Evolutionary conservation across 2,888 invertebrate species (phyloP).

Genomic region (Crioceris asparagi): DNA sequence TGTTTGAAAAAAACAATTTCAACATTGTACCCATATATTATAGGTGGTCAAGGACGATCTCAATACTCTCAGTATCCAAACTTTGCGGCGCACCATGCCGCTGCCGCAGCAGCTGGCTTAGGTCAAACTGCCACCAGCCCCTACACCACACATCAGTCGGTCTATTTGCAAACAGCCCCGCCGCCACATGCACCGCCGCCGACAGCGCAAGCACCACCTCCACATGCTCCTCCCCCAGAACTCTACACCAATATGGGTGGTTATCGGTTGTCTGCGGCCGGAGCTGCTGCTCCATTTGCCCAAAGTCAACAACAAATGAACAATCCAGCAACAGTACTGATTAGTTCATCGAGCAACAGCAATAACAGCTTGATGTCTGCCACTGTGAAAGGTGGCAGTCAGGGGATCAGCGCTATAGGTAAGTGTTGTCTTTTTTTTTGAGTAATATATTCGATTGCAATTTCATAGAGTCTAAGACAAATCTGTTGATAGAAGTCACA

Average conservation of each 20-base stretch:
- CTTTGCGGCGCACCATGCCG: slow-evolving; percentile 22
- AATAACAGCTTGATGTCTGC: slow-evolving; percentile 83
- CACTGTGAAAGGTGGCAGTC: slow-evolving; percentile 64
- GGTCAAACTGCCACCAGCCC: slow-evolving; percentile 47
- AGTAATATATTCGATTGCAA: not conserved
- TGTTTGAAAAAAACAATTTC: too few relatives aligned
- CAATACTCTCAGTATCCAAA: slow-evolving; percentile 68
- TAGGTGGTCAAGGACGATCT: slow-evolving; percentile 61
- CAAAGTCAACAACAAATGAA: slow-evolving; percentile 66
- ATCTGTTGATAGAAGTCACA: too few relatives aligned
- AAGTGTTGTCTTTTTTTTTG: slow-evolving; percentile 16
- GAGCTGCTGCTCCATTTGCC: slow-evolving; percentile 60
- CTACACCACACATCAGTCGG: slow-evolving; percentile 49
- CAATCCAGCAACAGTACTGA: slow-evolving; percentile 79
- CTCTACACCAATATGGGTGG: slow-evolving; percentile 49
- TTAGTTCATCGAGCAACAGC: slow-evolving; percentile 77
- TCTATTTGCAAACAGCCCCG: slow-evolving; percentile 46
- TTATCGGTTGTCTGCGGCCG: slow-evolving; percentile 39
- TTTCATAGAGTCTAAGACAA: too few relatives aligned
- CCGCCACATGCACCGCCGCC: slow-evolving; percentile 46
- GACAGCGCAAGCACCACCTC: slow-evolving; percentile 32
- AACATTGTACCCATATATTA: too few relatives aligned
- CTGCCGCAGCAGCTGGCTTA: slow-evolving; percentile 36
- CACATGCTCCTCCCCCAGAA: slow-evolving; percentile 48
- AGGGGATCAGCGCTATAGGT: slow-evolving; percentile 72